phyloP scores from a whole-genome alignment of 2,113 vertebrate genomes.

The Calcarius ornatus region DNA sequence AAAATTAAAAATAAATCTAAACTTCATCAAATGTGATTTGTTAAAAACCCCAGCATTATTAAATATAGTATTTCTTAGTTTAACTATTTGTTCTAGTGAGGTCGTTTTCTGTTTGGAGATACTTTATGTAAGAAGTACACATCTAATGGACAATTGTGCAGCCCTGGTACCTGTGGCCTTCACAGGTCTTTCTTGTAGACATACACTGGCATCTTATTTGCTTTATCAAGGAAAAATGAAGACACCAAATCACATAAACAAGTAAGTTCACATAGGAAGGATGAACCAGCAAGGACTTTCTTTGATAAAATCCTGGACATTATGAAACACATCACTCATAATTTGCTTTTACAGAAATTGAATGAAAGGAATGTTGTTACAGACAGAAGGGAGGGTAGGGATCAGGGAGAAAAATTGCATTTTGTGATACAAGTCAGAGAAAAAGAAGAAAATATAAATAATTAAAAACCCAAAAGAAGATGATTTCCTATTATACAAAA shows the following conservation, averaged over 20 bases:
- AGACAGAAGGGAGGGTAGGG: rapidly evolving
- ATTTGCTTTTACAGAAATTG: not conserved
- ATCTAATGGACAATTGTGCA: not conserved
- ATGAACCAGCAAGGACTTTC: not conserved
- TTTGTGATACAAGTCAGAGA: not conserved
- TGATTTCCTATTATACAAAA: not conserved
- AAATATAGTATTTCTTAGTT: not conserved
- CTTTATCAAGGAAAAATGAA: not conserved
- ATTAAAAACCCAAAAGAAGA: not conserved
- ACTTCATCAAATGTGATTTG: not conserved
- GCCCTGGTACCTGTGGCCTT: not conserved
- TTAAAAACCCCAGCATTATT: not conserved
- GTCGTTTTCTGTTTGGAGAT: not conserved
- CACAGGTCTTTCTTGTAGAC: not conserved
- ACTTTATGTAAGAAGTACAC: not conserved
- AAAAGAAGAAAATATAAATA: not conserved
- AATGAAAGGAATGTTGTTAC: not conserved
- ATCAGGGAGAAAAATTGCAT: not conserved
- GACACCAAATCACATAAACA: not conserved
- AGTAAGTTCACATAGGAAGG: not conserved
- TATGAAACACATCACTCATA: not conserved
- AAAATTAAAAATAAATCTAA: not conserved
- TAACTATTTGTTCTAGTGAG: not conserved
- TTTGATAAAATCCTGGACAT: not conserved
- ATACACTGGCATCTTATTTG: not conserved